phyloP scores from a whole-genome alignment of 2,888 invertebrate genomes.

The Crocallis elinguaria region DNA sequence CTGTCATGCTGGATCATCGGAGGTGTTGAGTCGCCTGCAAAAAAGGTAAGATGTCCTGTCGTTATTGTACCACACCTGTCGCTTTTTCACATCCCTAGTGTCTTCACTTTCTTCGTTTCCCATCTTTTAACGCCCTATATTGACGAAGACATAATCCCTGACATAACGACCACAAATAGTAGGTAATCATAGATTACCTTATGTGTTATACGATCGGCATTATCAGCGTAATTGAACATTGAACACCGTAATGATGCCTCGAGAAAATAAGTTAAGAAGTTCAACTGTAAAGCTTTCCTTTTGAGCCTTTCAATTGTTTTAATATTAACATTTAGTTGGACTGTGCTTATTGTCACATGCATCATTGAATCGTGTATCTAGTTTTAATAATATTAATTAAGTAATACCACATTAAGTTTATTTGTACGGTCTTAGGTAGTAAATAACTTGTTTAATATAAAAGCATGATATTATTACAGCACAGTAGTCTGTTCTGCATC shows the following conservation, averaged over 20 bases:
- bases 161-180: not conserved
- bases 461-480: constrained; percentile 22
- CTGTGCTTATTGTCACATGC: too few species aligned
- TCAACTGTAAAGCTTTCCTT: too few species aligned
- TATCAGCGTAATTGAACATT: too few species aligned
- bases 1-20: constrained; percentile 62
- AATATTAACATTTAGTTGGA: too few species aligned
- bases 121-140: constrained; percentile 26
- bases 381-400: not conserved
- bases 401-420: not conserved
- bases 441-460: constrained; percentile 25
- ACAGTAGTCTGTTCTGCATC: constrained; percentile 9
- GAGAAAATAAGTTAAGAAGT: too few species aligned
- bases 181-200: too few species aligned
- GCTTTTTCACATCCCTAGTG: constrained; percentile 52
- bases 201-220: too few species aligned
- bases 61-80: constrained; percentile 45
- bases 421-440: not conserved
- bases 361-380: too few species aligned
- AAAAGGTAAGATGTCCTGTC: constrained; percentile 35
- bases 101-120: constrained; percentile 30
- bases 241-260: too few species aligned
- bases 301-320: too few species aligned
- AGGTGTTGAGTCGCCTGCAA: constrained; percentile 41
- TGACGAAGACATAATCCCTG: not conserved